These are phyloP conservation scores for Tubulanus polymorphus DNA, from an alignment of 2,888 invertebrate genomes.

Conservation along the genomic window DNA sequence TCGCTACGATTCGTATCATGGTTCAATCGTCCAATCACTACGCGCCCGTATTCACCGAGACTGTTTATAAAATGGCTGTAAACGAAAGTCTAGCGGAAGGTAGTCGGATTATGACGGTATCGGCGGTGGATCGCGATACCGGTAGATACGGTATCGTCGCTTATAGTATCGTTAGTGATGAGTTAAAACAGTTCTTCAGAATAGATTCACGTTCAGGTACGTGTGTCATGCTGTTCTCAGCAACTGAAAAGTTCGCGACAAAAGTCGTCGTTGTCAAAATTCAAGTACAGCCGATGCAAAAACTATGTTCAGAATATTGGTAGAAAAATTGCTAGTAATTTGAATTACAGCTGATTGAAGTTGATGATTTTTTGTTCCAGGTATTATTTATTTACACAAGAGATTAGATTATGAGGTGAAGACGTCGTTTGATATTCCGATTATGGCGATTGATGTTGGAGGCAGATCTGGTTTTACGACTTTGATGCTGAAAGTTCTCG, in stretches of 20 bases:
- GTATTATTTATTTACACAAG: conserved; percentile 57
- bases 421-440: conserved; percentile 37
- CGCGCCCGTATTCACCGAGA: conserved; percentile 74
- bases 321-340: too few species aligned
- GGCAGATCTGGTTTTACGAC: conserved; percentile 42
- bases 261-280: too few species aligned
- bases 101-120: conserved; percentile 69
- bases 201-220: conserved; percentile 56
- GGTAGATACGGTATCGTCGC: conserved; percentile 66
- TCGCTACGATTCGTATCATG: conserved; percentile 59
- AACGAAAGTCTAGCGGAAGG: conserved; percentile 77
- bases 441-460: conserved; percentile 52
- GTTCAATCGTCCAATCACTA: conserved; percentile 63
- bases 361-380: conserved; percentile 34
- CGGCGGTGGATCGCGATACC: conserved; percentile 73
- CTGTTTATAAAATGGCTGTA: conserved; percentile 72
- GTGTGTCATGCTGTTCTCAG: conserved; percentile 1
- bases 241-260: neutral
- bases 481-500: conserved; percentile 39
- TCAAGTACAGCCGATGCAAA: too few species aligned
- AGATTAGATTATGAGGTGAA: conserved; percentile 76
- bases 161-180: conserved; percentile 55
- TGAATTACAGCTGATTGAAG: too few species aligned
- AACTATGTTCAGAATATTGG: too few species aligned
- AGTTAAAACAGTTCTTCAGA: conserved; percentile 49